Evolutionary conservation across 2,888 invertebrate genomes (phyloP).

Genomic region (Eurytoma californica): DNA sequence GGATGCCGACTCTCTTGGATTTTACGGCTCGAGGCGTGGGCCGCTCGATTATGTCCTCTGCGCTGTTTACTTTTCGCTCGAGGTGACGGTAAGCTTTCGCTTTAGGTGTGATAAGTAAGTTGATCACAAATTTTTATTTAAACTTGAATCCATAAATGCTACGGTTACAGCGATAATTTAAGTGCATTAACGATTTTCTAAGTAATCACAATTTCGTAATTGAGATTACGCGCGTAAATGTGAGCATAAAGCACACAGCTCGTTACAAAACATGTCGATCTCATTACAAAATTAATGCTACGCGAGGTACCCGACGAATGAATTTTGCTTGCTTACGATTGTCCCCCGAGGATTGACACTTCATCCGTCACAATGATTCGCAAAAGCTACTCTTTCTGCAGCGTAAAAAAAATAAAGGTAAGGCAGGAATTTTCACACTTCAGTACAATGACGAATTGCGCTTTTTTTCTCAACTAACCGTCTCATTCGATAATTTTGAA

Average conservation of each 20-base stretch:
- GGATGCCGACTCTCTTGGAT: too few species aligned
- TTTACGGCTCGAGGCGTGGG: too few species aligned
- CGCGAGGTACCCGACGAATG: conserved; percentile 20
- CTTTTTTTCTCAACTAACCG: conserved; percentile 1
- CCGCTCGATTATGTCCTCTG: too few species aligned
- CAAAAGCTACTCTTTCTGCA: conserved; percentile 26
- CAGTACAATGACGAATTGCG: conserved; percentile 19
- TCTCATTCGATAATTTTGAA: neutral
- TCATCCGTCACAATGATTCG: conserved; percentile 41
- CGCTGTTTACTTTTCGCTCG: too few species aligned
- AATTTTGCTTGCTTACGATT: conserved; percentile 7
- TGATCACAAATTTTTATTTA: neutral
- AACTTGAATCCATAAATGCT: neutral
- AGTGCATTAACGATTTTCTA: neutral
- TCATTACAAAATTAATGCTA: conserved; percentile 48
- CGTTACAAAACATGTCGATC: conserved; percentile 17
- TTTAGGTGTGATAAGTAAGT: too few species aligned
- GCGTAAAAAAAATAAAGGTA: conserved; percentile 14
- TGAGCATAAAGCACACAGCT: neutral
- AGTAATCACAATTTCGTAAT: conserved; percentile 18
- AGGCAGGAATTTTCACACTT: conserved; percentile 29
- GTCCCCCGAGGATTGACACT: conserved; percentile 33
- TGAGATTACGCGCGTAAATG: neutral
- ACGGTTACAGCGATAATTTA: neutral
- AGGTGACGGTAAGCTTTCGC: too few species aligned